These are phyloP conservation scores for Crossocerus cetratus DNA, from an alignment of 2,888 invertebrate genomes.

Conservation along the genomic window DNA sequence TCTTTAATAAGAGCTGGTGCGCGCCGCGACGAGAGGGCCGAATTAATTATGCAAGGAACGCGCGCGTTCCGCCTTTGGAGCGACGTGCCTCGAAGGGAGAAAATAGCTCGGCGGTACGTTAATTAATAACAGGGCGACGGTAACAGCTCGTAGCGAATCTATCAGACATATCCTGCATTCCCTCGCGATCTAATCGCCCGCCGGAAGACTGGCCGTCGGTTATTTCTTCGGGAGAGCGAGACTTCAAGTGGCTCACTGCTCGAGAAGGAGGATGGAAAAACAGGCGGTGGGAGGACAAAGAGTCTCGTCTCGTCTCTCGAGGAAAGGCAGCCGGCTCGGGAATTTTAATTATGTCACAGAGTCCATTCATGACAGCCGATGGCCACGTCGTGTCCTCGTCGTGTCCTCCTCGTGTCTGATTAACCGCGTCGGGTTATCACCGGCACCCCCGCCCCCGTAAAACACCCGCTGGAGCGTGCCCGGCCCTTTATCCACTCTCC, in stretches of 20 bases:
- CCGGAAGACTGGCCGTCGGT: background rate
- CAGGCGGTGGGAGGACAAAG: too few species aligned
- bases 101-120: background rate
- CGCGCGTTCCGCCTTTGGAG: background rate
- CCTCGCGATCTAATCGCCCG: background rate
- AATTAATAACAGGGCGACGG: background rate
- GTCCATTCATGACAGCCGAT: slow-evolving; percentile 62
- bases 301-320: background rate
- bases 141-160: background rate
- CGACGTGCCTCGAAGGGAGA: background rate
- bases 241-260: too few species aligned
- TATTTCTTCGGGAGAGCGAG: too few species aligned
- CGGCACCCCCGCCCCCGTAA: background rate
- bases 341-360: slow-evolving; percentile 70
- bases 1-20: slow-evolving; percentile 1
- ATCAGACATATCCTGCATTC: background rate
- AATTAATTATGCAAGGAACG: background rate
- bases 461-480: background rate
- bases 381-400: slow-evolving; percentile 52
- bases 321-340: slow-evolving; percentile 45
- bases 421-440: slow-evolving; percentile 29
- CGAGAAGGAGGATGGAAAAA: too few species aligned
- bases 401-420: slow-evolving; percentile 54
- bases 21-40: background rate
- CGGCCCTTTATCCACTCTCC: background rate